These are phyloP conservation scores for Drosophila stalkeri DNA, from an alignment of 2,888 invertebrate genomes.

Conservation along the genomic window DNA sequence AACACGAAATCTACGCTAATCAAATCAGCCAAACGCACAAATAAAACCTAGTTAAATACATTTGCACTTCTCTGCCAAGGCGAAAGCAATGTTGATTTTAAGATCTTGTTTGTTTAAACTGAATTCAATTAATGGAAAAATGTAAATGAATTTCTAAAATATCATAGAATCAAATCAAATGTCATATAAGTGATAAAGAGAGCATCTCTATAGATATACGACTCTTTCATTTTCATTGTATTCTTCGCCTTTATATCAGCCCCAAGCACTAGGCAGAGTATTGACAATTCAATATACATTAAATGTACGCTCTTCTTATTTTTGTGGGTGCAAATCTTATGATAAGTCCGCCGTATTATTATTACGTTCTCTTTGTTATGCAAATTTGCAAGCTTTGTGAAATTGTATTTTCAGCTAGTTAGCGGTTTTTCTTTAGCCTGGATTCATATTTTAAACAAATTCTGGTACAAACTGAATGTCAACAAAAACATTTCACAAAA, in stretches of 20 bases:
- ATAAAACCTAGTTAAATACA: slow-evolving; percentile 27
- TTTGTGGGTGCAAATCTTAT: background rate
- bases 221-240: too few species aligned
- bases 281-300: background rate
- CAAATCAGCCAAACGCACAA: slow-evolving; percentile 55
- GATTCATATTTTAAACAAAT: slow-evolving; percentile 45
- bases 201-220: too few species aligned
- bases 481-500: slow-evolving; percentile 18
- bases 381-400: slow-evolving; percentile 29
- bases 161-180: background rate
- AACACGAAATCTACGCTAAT: slow-evolving; percentile 56
- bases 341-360: background rate
- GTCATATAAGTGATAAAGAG: too few species aligned
- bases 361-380: background rate
- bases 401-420: background rate
- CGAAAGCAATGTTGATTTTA: background rate
- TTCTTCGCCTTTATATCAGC: too few species aligned
- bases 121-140: background rate
- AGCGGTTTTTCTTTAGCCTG: background rate
- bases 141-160: background rate
- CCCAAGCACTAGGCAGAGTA: background rate
- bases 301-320: background rate
- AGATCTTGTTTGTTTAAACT: background rate
- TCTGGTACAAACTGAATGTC: slow-evolving; percentile 7
- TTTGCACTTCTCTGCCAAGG: background rate